A percentile compares a stretch with the other conserved stretches of the same genome.
phyloP scores from a whole-genome alignment of 2,797 vertebrate genomes.

The Bovichtus variegatus region DNA sequence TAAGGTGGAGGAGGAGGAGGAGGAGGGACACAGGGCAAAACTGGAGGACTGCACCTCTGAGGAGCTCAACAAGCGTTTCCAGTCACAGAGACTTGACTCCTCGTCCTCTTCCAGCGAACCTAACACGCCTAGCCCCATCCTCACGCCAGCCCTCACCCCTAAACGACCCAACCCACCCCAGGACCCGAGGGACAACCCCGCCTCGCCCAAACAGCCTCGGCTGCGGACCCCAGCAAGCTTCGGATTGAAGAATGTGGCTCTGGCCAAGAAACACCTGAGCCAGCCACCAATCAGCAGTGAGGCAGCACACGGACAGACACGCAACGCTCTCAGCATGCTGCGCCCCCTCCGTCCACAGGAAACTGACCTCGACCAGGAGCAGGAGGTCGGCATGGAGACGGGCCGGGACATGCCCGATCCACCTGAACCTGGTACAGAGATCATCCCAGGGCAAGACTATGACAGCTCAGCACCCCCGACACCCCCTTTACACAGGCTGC shows the following conservation, averaged over 20 bases:
- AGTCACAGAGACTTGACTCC: constrained; percentile 91
- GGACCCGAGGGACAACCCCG: constrained; percentile 75
- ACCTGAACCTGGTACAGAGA: constrained; percentile 43
- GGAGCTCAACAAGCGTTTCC: constrained; percentile 93
- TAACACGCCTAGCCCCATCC: constrained; percentile 89
- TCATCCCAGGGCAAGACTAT: constrained; percentile 59
- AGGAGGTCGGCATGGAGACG: constrained; percentile 87
- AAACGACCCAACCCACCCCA: constrained; percentile 85
- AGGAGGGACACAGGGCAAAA: constrained; percentile 60
- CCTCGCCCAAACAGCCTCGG: constrained; percentile 85
- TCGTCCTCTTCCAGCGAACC: constrained; percentile 91
- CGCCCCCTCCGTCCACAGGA: constrained; percentile 91
- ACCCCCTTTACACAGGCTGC: constrained; percentile 95
- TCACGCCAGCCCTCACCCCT: constrained; percentile 86
- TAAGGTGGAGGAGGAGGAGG: constrained; percentile 45
- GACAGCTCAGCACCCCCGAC: constrained; percentile 88
- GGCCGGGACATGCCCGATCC: constrained; percentile 73
- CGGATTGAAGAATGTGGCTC: constrained; percentile 81
- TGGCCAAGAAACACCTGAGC: constrained; percentile 94
- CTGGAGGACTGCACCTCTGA: constrained; percentile 88
- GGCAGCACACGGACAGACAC: constrained; percentile 87
- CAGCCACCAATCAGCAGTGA: constrained; percentile 92
- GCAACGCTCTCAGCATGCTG: constrained; percentile 98
- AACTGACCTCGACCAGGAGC: constrained; percentile 90
- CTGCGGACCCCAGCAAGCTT: constrained; percentile 88